A percentile compares a stretch with the other conserved stretches of the same genome.
Conservation (phyloP, 2,113 vertebrate species). For the Panthera tigris region DNA sequence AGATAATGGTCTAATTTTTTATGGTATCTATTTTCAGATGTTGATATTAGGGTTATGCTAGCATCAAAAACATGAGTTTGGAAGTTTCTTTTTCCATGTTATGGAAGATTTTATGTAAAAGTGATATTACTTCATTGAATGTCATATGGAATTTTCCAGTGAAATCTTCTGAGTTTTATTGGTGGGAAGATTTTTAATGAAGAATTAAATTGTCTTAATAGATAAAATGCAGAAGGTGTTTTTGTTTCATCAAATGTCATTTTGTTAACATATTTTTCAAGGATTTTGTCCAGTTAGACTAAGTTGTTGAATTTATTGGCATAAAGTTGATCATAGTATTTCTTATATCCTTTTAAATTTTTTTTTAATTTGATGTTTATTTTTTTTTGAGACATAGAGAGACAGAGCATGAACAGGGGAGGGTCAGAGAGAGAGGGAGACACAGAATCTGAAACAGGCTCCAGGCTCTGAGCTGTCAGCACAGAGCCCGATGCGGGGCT, state of each 20-base stretch:
- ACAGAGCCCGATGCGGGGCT: too few relatives aligned
- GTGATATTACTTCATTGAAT: background rate
- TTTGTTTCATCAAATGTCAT: background rate
- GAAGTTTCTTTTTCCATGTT: background rate
- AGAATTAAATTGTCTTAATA: background rate
- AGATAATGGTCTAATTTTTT: background rate
- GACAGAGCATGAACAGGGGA: too few relatives aligned
- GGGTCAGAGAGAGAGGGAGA: too few relatives aligned
- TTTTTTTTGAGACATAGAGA: too few relatives aligned
- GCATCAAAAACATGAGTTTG: background rate
- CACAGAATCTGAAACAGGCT: too few relatives aligned
- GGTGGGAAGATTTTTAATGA: background rate
- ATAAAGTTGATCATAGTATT: background rate
- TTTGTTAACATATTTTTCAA: background rate
- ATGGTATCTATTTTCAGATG: background rate
- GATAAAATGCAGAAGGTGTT: background rate
- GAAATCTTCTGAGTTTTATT: background rate
- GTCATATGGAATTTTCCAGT: background rate
- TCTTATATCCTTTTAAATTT: background rate
- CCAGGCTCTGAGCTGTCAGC: too few relatives aligned
- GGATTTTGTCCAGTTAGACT: background rate
- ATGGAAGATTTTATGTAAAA: background rate
- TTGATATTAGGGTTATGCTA: background rate
- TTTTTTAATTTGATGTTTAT: too few relatives aligned
- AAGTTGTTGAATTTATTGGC: background rate